Evolutionary conservation across 2,113 vertebrate species (phyloP), one percentile per base, ranked within the genome.

Genomic region (Hypomesus transpacificus): DNA sequence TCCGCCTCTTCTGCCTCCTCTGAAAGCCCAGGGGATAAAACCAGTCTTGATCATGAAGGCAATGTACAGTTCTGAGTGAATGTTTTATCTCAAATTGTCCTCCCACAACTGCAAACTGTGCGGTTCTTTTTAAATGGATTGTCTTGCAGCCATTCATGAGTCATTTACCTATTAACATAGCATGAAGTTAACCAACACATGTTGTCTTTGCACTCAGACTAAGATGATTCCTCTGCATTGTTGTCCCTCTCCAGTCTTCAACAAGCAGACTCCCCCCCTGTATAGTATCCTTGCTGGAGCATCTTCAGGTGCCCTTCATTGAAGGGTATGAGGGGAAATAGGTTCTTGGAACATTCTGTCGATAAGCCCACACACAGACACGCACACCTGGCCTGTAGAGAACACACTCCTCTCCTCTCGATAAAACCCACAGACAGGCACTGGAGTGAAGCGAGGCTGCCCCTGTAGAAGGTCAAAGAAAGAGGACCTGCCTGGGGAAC

Each of bases 241-340:
- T 46, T 46, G 39, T 46, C 39, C 39, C 39, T 2, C 39, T 46
- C 18, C 53, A 34, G 18, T 39, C 56, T 61, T 22, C 58, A 64
- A 21, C 53, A 14, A 26, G 73, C 46, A 57, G 50, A 52, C 5
- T 26, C 22, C 53, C 14, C 14, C 3, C 46, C 53, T 21, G 21
- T 16, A 59, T 31, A 65, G 69, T 76, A 73, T 79, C 74, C 71
- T 59, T 65, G 74, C 74, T 68, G 59, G 61, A 68, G 68, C 63
- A 68, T 81, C 81, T 80, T 70, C 77, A 76, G 74, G 68, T 86
- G 89, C 77, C 89, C 89, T 92, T 91, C 84, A 82, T 3, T 52
- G 85, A 84, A 86, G 81, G 87, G 83, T 79, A 80, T 3, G n/a
- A 70, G 26, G 59, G 61, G 74, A 80, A 85, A 77, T 78, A 84